phyloP scores from a whole-genome alignment of 2,888 invertebrate species.

The Bruchidius siliquastri region DNA sequence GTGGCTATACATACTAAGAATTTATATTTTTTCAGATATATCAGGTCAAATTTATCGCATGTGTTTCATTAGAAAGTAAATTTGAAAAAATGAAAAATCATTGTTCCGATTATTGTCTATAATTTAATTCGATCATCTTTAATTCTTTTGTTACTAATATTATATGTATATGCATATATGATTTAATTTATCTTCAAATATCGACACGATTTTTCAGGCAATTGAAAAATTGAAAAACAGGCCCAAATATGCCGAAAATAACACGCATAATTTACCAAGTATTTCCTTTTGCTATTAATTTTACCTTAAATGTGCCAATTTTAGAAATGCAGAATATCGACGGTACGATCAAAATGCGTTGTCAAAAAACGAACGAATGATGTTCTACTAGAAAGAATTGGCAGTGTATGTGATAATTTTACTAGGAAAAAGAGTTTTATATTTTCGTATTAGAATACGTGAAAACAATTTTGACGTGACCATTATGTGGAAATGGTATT shows the following conservation, averaged over 20 bases:
- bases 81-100: too few relatives aligned
- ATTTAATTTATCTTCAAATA: too few relatives aligned
- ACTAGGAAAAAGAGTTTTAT: neutral
- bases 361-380: neutral
- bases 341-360: neutral
- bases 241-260: neutral
- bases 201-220: too few relatives aligned
- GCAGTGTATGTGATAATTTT: neutral
- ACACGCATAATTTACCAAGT: neutral
- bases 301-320: neutral
- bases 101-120: too few relatives aligned
- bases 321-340: neutral
- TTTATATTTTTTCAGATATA: too few relatives aligned
- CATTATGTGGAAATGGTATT: neutral
- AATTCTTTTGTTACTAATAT: too few relatives aligned
- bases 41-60: too few relatives aligned
- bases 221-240: neutral
- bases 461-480: neutral
- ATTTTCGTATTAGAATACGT: neutral
- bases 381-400: neutral
- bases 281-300: neutral
- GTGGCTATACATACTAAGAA: too few relatives aligned
- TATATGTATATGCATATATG: too few relatives aligned
- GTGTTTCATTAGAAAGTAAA: too few relatives aligned
- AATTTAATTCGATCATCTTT: too few relatives aligned